Base-by-base conservation (phyloP, 1,140 invertebrate species). In the Pantala flavescens region DNA sequence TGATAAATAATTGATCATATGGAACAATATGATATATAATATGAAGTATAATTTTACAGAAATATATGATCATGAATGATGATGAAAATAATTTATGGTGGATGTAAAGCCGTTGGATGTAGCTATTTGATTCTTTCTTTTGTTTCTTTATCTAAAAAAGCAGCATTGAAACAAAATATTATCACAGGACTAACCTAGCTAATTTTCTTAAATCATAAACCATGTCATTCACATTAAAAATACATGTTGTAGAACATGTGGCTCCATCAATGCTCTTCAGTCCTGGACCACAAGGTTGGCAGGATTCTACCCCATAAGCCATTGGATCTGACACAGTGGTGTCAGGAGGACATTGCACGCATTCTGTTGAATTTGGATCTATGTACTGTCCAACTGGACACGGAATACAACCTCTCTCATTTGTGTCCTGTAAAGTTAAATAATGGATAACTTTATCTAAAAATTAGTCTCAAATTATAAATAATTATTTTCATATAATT, bases 321-420 rank as follows among this genome's bases (percentile, higher is more conserved):
- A 83, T 80, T 21, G 82, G 79, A 72, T 83, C 82, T 9, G 82
- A 81, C 19, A 87, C 81, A n/a, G 86, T 83, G 12, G 84, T 85
- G 74, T 84, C 82, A 9, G 78, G 73, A 7, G 86, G 87, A 79
- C 87, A 88, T 0, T 78, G 78, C 0, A 77, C 74, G 76, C 84
- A 85, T 49, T 81, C 76, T 10, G 80, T 78, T n/a, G 70, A 78
- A 73, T 78, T 78, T 23, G 24, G 75, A 63, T 81, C 78, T 73
- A 86, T 80, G 78, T 84, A 87, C 23, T 86, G 81, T 14, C 87
- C 86, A 72, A 82, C 79, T 10, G 84, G 84, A 78, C 87, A 88
- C 7, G 86, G 86, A 28, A 86, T 82, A 79, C 87, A 88, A 0
- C 84, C 84, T 75, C 43, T 71, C 55, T 75, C 28, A 43, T 76